Percentiles rank a stretch among this genome's conserved stretches.
These are phyloP conservation scores for Aegypius monachus DNA, from an alignment of 2,113 vertebrate genomes.

Conservation along the genomic window DNA sequence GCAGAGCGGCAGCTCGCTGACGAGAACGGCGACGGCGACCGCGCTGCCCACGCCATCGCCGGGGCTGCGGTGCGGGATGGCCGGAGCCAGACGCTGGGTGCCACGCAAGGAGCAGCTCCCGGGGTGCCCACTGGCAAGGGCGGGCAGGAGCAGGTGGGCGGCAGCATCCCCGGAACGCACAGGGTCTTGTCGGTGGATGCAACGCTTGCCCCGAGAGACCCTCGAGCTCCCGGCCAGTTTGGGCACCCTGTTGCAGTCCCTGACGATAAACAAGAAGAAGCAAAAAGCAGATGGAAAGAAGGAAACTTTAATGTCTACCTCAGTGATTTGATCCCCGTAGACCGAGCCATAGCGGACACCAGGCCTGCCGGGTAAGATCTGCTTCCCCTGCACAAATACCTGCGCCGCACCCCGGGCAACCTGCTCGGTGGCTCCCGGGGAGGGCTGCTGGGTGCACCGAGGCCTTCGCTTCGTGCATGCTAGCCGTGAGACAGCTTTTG, in stretches of 20 bases:
- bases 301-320: constrained; percentile 95
- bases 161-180: constrained; percentile 61
- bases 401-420: fast-evolving
- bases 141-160: neutral
- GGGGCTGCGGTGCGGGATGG: fast-evolving
- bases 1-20: neutral
- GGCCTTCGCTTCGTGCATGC: fast-evolving
- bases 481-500: fast-evolving
- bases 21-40: too few species aligned
- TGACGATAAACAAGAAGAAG: constrained; percentile 75
- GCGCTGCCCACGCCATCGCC: neutral
- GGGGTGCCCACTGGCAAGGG: fast-evolving
- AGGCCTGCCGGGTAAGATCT: constrained; percentile 86
- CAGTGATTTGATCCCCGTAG: constrained; percentile 91
- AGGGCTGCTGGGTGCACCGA: neutral
- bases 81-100: fast-evolving
- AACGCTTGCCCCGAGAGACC: constrained; percentile 80
- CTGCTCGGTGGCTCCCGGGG: neutral
- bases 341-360: constrained; percentile 89
- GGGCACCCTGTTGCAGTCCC: constrained; percentile 78
- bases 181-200: constrained; percentile 80
- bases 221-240: constrained; percentile 85
- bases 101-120: neutral
- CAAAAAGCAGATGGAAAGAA: constrained; percentile 87
- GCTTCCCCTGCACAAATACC: neutral